Percentiles rank a stretch among this genome's conserved stretches.
phyloP scores from a whole-genome alignment of 1,140 invertebrate genomes.

The Formica exsecta region DNA sequence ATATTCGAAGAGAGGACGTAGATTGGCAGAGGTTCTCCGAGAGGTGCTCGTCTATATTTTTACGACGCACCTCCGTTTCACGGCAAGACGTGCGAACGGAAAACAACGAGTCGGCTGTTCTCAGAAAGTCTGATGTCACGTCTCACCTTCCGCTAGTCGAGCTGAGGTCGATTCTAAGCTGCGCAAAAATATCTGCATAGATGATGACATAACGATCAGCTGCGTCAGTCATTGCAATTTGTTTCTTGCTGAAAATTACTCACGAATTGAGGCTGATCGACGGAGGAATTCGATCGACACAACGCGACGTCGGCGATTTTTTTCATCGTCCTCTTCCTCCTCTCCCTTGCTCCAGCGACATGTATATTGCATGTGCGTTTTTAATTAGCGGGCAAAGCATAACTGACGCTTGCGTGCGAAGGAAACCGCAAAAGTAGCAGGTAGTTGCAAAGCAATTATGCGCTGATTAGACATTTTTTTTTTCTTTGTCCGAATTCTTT shows the following conservation, averaged over 20 bases:
- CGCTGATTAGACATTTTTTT: background rate
- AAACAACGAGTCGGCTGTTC: constrained; percentile 50
- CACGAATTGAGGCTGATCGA: background rate
- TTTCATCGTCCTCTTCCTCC: background rate
- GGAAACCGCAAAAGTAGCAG: background rate
- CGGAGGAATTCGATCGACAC: background rate
- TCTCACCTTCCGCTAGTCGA: constrained; percentile 57
- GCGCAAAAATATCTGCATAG: constrained; percentile 55
- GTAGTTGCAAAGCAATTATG: background rate
- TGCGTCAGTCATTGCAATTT: constrained; percentile 49
- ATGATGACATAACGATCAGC: constrained; percentile 54
- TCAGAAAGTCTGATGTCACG: constrained; percentile 67
- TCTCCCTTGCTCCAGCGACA: too few species aligned
- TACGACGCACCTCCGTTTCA: constrained; percentile 12
- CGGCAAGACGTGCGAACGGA: constrained; percentile 42
- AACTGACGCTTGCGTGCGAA: background rate
- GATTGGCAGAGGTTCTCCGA: constrained; percentile 21
- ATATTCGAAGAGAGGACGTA: background rate
- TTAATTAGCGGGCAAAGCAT: constrained; percentile 30
- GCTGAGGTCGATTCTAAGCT: constrained; percentile 54
- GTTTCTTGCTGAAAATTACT: constrained; percentile 16
- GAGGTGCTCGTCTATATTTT: constrained; percentile 23
- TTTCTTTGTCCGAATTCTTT: background rate
- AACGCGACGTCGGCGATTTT: constrained; percentile 14
- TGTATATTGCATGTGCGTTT: background rate